phyloP scores from a whole-genome alignment of 2,113 vertebrate species.

The Poeciliopsis occidentalis region DNA sequence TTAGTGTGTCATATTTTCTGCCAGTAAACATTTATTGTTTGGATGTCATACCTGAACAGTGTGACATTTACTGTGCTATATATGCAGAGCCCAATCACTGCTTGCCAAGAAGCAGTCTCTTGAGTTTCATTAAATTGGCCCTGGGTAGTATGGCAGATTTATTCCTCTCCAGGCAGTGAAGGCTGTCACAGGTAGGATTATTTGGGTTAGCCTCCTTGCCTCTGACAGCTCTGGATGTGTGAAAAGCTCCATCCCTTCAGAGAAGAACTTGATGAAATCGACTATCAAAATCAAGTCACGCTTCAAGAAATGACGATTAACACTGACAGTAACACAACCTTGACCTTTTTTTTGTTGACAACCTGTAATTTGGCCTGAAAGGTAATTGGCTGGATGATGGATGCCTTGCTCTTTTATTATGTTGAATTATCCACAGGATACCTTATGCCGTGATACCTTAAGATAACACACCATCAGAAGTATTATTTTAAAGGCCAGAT shows the following conservation, averaged over 20 bases:
- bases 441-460: slow-evolving; percentile 38
- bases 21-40: slow-evolving; percentile 16
- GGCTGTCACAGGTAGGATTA: slow-evolving; percentile 35
- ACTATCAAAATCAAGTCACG: slow-evolving; percentile 15
- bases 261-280: slow-evolving; percentile 1
- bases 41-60: slow-evolving; percentile 26
- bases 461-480: slow-evolving; percentile 47
- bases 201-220: slow-evolving; percentile 16
- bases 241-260: not conserved
- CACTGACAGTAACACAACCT: slow-evolving; percentile 30
- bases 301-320: slow-evolving; percentile 28
- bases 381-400: too few relatives aligned
- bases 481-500: too few relatives aligned
- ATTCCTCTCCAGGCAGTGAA: slow-evolving; percentile 22
- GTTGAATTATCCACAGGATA: too few relatives aligned
- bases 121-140: slow-evolving; percentile 40
- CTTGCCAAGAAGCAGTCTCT: slow-evolving; percentile 31
- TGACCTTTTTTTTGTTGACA: slow-evolving; percentile 60
- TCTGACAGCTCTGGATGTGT: slow-evolving; percentile 16
- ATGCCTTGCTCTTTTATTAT: too few relatives aligned
- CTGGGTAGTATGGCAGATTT: slow-evolving; percentile 28
- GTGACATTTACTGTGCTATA: slow-evolving; percentile 35
- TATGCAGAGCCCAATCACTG: slow-evolving; percentile 28
- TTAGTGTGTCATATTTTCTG: not conserved
- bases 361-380: too few relatives aligned